Conservation (phyloP, 2,113 vertebrate species). For the Circaetus cinerascens region DNA sequence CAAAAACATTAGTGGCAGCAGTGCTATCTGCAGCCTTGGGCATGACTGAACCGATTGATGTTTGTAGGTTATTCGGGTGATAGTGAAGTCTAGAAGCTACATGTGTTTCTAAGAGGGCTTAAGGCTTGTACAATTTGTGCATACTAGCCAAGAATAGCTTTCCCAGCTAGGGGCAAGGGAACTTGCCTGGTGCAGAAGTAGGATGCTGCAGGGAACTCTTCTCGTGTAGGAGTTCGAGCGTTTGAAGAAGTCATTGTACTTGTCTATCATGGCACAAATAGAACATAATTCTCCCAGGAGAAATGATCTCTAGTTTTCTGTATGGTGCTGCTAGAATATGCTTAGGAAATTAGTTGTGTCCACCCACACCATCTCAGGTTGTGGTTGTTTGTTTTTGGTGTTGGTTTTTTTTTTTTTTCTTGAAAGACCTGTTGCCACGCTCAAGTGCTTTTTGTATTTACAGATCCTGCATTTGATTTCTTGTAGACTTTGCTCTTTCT, state of each 20-base stretch:
- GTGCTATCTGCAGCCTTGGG: neutral
- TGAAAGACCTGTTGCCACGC: neutral
- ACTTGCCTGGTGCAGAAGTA: neutral
- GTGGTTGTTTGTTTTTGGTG: neutral
- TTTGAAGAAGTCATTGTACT: neutral
- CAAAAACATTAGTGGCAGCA: neutral
- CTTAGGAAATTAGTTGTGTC: neutral
- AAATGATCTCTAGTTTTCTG: neutral
- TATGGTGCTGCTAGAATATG: neutral
- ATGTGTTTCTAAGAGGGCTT: neutral
- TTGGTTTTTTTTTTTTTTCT: neutral
- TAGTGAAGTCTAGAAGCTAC: neutral
- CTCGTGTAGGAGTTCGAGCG: neutral
- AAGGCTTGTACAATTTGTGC: neutral
- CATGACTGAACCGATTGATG: accelerated
- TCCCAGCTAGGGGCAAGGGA: neutral
- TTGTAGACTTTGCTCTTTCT: neutral
- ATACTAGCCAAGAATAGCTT: neutral
- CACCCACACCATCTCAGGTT: neutral
- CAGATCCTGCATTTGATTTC: neutral
- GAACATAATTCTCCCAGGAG: neutral
- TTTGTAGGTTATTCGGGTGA: neutral
- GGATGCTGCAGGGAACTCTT: neutral
- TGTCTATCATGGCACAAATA: neutral
- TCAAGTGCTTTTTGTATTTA: neutral